Conservation (phyloP, 1,140 invertebrate genomes). For the Lepidurus couesii region DNA sequence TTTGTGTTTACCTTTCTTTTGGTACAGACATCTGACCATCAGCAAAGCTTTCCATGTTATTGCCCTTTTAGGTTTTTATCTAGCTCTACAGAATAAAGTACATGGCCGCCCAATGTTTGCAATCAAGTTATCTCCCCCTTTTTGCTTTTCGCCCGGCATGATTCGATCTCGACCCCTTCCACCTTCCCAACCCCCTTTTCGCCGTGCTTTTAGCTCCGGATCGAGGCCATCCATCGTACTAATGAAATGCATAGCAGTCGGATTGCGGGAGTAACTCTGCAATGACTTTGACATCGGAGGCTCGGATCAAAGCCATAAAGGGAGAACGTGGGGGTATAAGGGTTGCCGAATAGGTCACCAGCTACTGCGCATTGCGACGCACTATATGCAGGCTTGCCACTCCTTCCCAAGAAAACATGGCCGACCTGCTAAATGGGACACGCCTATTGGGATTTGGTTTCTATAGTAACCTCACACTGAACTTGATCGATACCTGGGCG, state of each 20-base stretch:
- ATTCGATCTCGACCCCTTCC: not conserved
- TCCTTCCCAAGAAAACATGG: constrained; percentile 1
- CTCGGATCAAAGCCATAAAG: constrained; percentile 1
- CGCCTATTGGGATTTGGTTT: constrained; percentile 5
- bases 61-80: constrained; percentile 1
- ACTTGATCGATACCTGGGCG: not conserved
- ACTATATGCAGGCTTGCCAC: not conserved
- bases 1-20: not conserved
- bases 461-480: not conserved
- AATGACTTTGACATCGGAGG: not conserved
- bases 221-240: not conserved
- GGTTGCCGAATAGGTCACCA: not conserved
- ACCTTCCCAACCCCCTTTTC: not conserved
- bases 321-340: not conserved
- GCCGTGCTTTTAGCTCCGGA: not conserved
- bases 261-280: constrained; percentile 1
- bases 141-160: not conserved
- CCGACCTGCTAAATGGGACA: not conserved
- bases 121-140: constrained; percentile 21
- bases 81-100: not conserved
- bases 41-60: not conserved
- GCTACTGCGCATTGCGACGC: not conserved
- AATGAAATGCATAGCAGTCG: constrained; percentile 3
- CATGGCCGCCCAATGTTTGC: not conserved
- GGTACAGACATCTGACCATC: not conserved